Evolutionary conservation across 2,797 vertebrate species (phyloP), one percentile per base, ranked within the genome.

Genomic region (Hephaestus fuliginosus): DNA sequence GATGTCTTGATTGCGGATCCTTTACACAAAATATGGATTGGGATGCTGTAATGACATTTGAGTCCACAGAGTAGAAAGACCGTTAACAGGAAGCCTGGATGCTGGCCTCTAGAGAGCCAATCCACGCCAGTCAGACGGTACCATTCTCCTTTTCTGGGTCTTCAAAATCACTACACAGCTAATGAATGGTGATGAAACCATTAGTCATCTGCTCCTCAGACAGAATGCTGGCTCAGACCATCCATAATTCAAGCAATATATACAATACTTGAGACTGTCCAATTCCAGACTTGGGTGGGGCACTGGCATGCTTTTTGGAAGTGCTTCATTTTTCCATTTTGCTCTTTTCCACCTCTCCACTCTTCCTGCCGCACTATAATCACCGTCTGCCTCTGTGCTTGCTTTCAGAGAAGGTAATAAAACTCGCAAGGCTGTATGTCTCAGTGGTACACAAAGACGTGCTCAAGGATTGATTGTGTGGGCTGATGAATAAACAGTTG

Each of bases 401-500:
- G 43, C 82, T 84, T 82, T 84, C 75, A 82, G 77, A 72, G 69
- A 84, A 85, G 85, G 78, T 86, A 89, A 93, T 91, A 89, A 89
- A 89, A 88, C 75, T 75, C 68, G 78, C 76, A 83, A 85, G 86
- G 80, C 78, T 81, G 77, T 70, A 28, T 74, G 79, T 78, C 80
- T 91, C 78, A 10, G 80, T 49, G 90, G 84, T 80, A 71, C 76
- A 81, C 74, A 83, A 85, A 89, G 81, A 88, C 60, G 33, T 78
- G 84, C 85, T 84, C 65, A 69, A 88, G 76, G 85, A 91, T 76
- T 62, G 88, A 89, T 84, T 89, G 79, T 71, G 92, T 92, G 86
- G 89, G 92, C 82, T 70, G 87, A 91, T 81, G 71, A 91, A 90
- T 87, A 90, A 89, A 86, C 90, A 82, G 84, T 88, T 84, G 82